These are phyloP conservation scores for Epinotia brunnichana DNA, from an alignment of 2,888 invertebrate genomes.

Conservation along the genomic window DNA sequence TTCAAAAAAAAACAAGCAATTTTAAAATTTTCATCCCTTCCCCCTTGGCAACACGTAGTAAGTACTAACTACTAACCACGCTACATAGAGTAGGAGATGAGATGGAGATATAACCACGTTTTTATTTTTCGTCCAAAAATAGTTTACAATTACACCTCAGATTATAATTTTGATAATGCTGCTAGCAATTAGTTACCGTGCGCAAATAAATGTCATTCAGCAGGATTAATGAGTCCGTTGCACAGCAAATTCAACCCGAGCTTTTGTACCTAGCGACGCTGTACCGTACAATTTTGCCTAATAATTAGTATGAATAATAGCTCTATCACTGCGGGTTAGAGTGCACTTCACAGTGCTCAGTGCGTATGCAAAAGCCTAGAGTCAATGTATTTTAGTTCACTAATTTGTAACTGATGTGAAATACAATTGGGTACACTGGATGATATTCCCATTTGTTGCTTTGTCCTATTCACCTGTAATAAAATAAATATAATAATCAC, in stretches of 20 bases:
- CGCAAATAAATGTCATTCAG: slow-evolving; percentile 32
- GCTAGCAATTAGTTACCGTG: slow-evolving; percentile 30
- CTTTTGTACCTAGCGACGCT: slow-evolving; percentile 15
- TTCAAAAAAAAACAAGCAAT: too few species aligned
- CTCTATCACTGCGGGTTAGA: slow-evolving; percentile 17
- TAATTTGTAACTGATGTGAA: slow-evolving; percentile 29
- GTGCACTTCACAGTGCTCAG: slow-evolving; percentile 24
- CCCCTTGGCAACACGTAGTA: too few species aligned
- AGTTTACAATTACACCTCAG: background rate
- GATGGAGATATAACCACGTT: background rate
- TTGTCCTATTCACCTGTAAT: background rate
- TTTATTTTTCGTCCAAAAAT: background rate
- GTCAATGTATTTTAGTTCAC: slow-evolving; percentile 19
- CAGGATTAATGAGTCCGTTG: slow-evolving; percentile 31
- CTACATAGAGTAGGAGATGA: background rate
- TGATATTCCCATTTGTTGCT: background rate
- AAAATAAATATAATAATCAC: background rate
- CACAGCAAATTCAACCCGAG: slow-evolving; percentile 30
- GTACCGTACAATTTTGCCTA: slow-evolving; percentile 10
- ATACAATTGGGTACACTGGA: slow-evolving; percentile 19
- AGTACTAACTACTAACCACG: too few species aligned
- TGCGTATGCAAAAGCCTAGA: slow-evolving; percentile 2
- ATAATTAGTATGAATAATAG: slow-evolving; percentile 32
- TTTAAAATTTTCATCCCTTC: too few species aligned
- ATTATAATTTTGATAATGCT: slow-evolving; percentile 29